Base-by-base conservation (phyloP, 2,113 vertebrate genomes). In the Triplophysa dalaica region DNA sequence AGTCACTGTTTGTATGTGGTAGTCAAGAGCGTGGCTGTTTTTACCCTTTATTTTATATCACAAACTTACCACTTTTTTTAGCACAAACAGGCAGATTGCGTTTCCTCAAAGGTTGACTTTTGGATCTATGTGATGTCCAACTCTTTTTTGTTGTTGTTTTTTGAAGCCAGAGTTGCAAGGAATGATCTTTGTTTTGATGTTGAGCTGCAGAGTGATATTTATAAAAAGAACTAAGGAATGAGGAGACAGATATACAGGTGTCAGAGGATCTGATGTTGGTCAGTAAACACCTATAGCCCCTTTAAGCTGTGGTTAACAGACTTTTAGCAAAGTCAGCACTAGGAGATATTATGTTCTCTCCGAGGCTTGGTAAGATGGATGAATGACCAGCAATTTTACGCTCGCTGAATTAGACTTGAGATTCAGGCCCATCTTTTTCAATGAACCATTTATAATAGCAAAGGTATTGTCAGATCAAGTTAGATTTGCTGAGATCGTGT, bases 201-300 rank as follows among this genome's bases (percentile, higher is more conserved):
- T 81, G 66, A 61, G 52, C 64, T 43, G 14, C 64, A 78, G 79
- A 62, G 61, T 81, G 79, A 76, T 54, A 81, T 81, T 81, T 81
- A 60, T 19, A 33, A 41, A 67, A 77, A 75, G 22, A 63, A 11
- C 5, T 38, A 60, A 12, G 4, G 43, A 45, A 12, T 45, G 14
- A n/a, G 0, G 2, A 60, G 43, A 43, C 22, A 60, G 17, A 72
- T 21, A 21, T 52, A 73, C 8, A 6, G 33, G 52, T 56, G 70
- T 73, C 60, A 24, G 54, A 43, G 0, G 41, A 48, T 19, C 16
- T 52, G 22, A 70, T 70, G 22, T 14, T 70, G 33, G 70, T 17
- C 21, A 17, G 54, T 56, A 78, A 82, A 64, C 52, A 73, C 52
- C 62, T 61, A 14, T n/a, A 73, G 68, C 48, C 22, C 11, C 33